Evolutionary conservation across 2,888 invertebrate species (phyloP).

Genomic region (Luperina testacea): DNA sequence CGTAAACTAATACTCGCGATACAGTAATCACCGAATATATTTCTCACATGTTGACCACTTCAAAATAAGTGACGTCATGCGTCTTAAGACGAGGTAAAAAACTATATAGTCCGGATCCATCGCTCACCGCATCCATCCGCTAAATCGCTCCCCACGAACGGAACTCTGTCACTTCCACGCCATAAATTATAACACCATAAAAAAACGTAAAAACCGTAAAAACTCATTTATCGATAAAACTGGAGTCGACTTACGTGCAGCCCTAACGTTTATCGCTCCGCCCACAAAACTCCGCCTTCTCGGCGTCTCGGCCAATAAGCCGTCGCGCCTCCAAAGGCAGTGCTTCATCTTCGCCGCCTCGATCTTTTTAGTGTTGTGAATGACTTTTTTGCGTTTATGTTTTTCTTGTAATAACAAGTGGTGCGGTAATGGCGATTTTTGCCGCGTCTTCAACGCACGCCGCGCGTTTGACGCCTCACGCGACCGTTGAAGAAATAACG

Average conservation of each 20-base stretch:
- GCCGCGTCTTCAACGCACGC: slow-evolving; percentile 65
- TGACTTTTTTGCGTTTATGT: slow-evolving; percentile 83
- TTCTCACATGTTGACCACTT: slow-evolving; percentile 41
- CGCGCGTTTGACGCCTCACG: slow-evolving; percentile 83
- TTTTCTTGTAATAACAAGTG: slow-evolving; percentile 79
- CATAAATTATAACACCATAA: slow-evolving; percentile 85
- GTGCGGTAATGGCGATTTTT: slow-evolving; percentile 78
- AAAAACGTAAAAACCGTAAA: slow-evolving; percentile 81
- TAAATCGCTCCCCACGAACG: slow-evolving; percentile 74
- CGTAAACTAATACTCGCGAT: slow-evolving; percentile 30
- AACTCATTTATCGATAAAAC: slow-evolving; percentile 86
- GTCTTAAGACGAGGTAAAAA: slow-evolving; percentile 53
- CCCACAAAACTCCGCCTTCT: slow-evolving; percentile 81
- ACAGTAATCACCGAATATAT: slow-evolving; percentile 38
- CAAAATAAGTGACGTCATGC: slow-evolving; percentile 58
- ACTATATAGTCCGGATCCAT: slow-evolving; percentile 68
- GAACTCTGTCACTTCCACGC: slow-evolving; percentile 82
- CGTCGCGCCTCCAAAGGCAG: slow-evolving; percentile 74
- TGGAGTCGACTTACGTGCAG: slow-evolving; percentile 74
- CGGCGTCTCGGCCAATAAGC: slow-evolving; percentile 78
- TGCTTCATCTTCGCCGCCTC: slow-evolving; percentile 77
- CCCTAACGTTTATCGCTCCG: slow-evolving; percentile 78
- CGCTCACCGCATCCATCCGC: slow-evolving; percentile 73
- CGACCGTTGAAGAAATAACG: slow-evolving; percentile 71
- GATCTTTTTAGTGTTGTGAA: slow-evolving; percentile 86